Evolutionary conservation across 2,113 vertebrate species (phyloP), one percentile per base, ranked within the genome.

Genomic region (Cyanoderma ruficeps): DNA sequence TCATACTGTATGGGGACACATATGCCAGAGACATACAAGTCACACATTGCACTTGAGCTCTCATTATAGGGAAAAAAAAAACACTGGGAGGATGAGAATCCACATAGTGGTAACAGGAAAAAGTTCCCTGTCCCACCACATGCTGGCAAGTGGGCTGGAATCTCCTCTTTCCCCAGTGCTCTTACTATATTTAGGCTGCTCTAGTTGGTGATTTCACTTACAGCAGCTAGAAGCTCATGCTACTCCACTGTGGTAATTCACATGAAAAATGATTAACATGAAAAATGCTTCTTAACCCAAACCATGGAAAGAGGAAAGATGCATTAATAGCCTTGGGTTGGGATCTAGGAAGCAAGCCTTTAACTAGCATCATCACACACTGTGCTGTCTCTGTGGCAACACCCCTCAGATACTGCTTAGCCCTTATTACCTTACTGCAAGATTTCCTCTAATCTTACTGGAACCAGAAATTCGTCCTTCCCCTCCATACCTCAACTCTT

Each of bases 181-280:
- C 63, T 72, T 52, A 56, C 13, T 41, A 8, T 19, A 72, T 79
- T 69, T 39, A 86, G 42, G 70, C 15, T 86, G 25, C 42, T 55
- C 22, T 72, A 61, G 57, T 11, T 82, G 21, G 8, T 1, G 2
- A 41, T 80, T 88, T 61, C 55, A 46, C 50, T 42, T 55, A 68
- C 0, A 87, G 57, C 35, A 87, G 69, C 27, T 14, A 84, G n/a
- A 87, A 82, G 24, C 37, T 76, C 37, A 24, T 0, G 0, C 12
- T 72, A 30, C 33, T 71, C 37, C 67, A 50, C 37, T 61, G 49
- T 13, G 35, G 33, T 42, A 89, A 89, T 57, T 56, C 74, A 89
- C 19, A 33, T 0, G 39, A 70, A 74, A 90, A 89, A 84, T n/a
- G 0, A 89, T 60, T 68, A 65, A 89, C 16, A 31, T 0, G 39